A percentile compares a stretch with the other conserved stretches of the same genome.
These are phyloP conservation scores for Toxotes jaculatrix DNA, from an alignment of 2,113 vertebrate genomes.

Conservation along the genomic window DNA sequence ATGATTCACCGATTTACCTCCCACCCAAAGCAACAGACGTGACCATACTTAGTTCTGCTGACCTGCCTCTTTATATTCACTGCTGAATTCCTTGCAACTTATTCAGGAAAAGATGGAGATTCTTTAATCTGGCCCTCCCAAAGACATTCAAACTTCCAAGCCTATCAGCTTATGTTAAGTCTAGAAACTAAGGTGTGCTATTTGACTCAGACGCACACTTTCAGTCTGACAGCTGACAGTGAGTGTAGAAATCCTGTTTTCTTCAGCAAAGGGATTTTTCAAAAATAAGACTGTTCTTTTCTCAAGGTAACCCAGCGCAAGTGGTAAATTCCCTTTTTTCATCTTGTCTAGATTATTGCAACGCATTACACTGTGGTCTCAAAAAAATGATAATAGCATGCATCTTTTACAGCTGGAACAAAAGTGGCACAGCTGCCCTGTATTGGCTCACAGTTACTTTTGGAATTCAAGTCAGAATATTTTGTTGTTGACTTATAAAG, in stretches of 20 bases:
- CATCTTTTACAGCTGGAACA: background rate
- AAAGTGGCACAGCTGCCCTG: too few species aligned
- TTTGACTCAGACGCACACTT: background rate
- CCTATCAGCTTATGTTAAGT: background rate
- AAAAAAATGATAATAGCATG: background rate
- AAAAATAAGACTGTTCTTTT: too few species aligned
- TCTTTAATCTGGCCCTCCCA: background rate
- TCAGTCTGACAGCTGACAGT: background rate
- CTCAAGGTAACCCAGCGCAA: too few species aligned
- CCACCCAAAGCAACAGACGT: background rate
- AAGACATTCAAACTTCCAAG: background rate
- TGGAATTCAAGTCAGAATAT: too few species aligned
- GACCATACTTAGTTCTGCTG: background rate
- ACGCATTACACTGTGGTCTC: too few species aligned
- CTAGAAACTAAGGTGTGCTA: background rate
- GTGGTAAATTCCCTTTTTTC: too few species aligned
- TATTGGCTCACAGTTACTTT: too few species aligned
- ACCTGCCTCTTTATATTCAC: background rate
- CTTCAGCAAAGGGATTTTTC: background rate
- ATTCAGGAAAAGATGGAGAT: background rate
- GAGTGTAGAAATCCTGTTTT: background rate
- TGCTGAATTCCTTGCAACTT: background rate
- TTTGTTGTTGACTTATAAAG: too few species aligned
- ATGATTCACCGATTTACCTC: constrained; percentile 2
- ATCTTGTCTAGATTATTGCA: too few species aligned